Evolutionary conservation across 2,797 vertebrate genomes (phyloP), one percentile per base, ranked within the genome.

Genomic region (Pristis pectinata): DNA sequence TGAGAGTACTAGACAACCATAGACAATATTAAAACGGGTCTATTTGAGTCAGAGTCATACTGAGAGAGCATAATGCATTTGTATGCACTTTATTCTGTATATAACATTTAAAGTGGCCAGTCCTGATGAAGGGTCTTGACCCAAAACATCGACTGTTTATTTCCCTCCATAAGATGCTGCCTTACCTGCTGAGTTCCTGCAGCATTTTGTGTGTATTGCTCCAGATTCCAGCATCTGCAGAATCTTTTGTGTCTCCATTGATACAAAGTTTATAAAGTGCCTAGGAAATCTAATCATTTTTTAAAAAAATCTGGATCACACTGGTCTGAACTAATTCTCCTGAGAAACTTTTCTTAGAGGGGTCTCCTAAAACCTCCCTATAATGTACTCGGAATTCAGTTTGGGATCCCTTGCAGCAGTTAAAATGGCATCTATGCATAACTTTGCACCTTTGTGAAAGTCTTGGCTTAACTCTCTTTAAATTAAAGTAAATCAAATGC

Each of bases 401-500:
- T 41, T 67, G 15, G 17, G 61, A 11, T 41, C 37, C 24, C 59
- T 91, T 37, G 64, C 34, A 8, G 34, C 19, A 67, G 59, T 91
- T 64, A 37, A 64, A 91, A 7, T 22, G n/a, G 15, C 34, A 61
- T 15, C 17, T 61, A 64, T 59, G 61, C 17, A 61, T 59, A 56
- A 59, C 53, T 59, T 37, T 67, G 15, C 24, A 30, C 44, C 67
- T 93, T 49, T 93, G 34, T 27, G 37, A 67, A 67, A 67, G 44
- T 53, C 7, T 22, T 74, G 24, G 49, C 44, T 76, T 49, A 34
- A 53, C 37, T 93, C 41, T 67, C 30, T 49, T 64, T 61, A 61
- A 93, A 13, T 19, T 94, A 94, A 70, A 9, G 94, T 94, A 94
- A 95, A 79, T 10, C 1, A 61, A 94, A 44, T 59, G 13, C 56